Conservation (phyloP, 2,888 invertebrate genomes). For the Catocala nupta region DNA sequence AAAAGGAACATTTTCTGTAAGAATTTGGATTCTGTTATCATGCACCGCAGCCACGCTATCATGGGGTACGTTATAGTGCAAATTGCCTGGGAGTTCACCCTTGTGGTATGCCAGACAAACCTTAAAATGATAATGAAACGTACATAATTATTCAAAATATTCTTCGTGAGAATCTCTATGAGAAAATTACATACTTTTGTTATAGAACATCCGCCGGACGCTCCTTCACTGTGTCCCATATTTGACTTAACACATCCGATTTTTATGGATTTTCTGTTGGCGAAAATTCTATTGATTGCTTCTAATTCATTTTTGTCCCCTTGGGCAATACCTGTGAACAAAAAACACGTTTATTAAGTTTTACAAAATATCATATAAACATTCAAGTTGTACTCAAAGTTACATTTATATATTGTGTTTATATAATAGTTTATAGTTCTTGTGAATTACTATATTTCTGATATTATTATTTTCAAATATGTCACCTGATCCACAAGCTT, state of each 20-base stretch:
- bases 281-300: slow-evolving; percentile 86
- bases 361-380: slow-evolving; percentile 4
- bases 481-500: slow-evolving; percentile 91
- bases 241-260: slow-evolving; percentile 74
- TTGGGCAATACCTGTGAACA: slow-evolving; percentile 77
- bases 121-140: slow-evolving; percentile 38
- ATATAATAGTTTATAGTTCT: not conserved
- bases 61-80: slow-evolving; percentile 57
- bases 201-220: slow-evolving; percentile 75
- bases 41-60: slow-evolving; percentile 49
- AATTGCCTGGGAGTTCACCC: slow-evolving; percentile 61
- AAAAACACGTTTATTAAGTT: no score
- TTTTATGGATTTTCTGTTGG: slow-evolving; percentile 80
- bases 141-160: not conserved
- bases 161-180: no score
- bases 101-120: slow-evolving; percentile 60
- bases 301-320: slow-evolving; percentile 89
- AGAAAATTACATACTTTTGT: slow-evolving; percentile 71
- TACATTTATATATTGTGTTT: not conserved
- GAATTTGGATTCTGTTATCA: slow-evolving; percentile 55
- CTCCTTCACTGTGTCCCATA: slow-evolving; percentile 63
- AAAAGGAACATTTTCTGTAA: slow-evolving; percentile 54
- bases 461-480: not conserved
- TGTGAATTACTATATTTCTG: not conserved
- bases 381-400: not conserved